Conservation (phyloP, 2,888 invertebrate species). For the Crepidodera aurea region DNA sequence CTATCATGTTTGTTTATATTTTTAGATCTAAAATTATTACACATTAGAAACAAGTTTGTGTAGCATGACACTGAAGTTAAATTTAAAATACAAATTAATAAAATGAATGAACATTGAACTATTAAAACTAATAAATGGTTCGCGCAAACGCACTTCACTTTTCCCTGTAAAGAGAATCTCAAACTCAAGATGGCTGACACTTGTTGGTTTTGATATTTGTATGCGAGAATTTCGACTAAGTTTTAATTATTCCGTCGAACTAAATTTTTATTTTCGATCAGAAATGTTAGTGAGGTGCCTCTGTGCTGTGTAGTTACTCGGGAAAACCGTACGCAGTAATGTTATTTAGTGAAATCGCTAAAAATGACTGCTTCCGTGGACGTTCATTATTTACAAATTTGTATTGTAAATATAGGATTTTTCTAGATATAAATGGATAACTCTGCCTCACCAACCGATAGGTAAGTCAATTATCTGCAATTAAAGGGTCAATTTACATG, state of each 20-base stretch:
- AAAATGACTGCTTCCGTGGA: conserved; percentile 56
- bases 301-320: conserved; percentile 24
- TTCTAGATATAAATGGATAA: conserved; percentile 56
- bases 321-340: conserved; percentile 46
- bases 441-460: conserved; percentile 49
- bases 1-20: neutral
- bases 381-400: conserved; percentile 51
- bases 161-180: conserved; percentile 31
- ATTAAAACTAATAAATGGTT: conserved; percentile 75
- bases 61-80: conserved; percentile 2
- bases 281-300: conserved; percentile 35
- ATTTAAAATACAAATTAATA: conserved; percentile 20
- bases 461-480: conserved; percentile 44
- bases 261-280: conserved; percentile 28
- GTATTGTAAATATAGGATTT: conserved; percentile 51
- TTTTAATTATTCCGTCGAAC: conserved; percentile 45
- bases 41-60: conserved; percentile 1
- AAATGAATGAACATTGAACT: conserved; percentile 59
- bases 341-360: conserved; percentile 50
- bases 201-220: conserved; percentile 58
- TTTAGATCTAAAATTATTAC: neutral
- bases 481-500: conserved; percentile 11
- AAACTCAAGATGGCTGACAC: conserved; percentile 60
- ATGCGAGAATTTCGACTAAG: conserved; percentile 49
- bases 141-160: conserved; percentile 64